Conservation (phyloP, 2,888 invertebrate genomes). For the Caradrina kadenii region DNA sequence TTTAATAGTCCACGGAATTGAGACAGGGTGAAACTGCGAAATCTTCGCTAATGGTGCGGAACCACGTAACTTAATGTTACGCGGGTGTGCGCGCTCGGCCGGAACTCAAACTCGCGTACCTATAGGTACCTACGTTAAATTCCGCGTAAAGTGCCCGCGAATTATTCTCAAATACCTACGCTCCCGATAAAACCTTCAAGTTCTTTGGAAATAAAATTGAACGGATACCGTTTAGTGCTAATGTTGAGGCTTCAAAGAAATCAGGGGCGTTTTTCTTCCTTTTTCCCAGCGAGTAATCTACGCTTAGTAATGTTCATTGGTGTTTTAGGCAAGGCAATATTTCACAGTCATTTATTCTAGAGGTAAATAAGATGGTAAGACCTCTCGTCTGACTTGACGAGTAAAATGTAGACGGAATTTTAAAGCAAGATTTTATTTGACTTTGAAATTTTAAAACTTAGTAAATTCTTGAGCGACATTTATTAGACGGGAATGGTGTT, state of each 20-base stretch:
- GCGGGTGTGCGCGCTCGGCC: conserved; percentile 66
- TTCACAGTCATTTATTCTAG: conserved; percentile 68
- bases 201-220: conserved; percentile 67
- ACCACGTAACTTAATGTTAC: conserved; percentile 80
- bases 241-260: conserved; percentile 60
- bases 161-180: conserved; percentile 56
- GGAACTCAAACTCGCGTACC: conserved; percentile 58
- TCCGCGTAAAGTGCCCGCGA: conserved; percentile 66
- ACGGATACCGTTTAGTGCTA: conserved; percentile 66
- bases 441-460: conserved; percentile 38
- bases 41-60: conserved; percentile 83
- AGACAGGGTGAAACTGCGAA: conserved; percentile 83
- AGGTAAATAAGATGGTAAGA: conserved; percentile 57
- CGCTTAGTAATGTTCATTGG: conserved; percentile 59
- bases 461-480: conserved; percentile 22
- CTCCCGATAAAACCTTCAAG: conserved; percentile 61
- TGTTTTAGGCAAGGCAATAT: conserved; percentile 64
- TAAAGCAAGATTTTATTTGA: conserved; percentile 54
- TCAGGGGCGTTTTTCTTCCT: conserved; percentile 57
- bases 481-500: neutral
- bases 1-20: conserved; percentile 82
- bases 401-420: conserved; percentile 59
- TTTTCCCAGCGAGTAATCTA: conserved; percentile 55
- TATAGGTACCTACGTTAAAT: conserved; percentile 58
- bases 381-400: conserved; percentile 52